Conservation (phyloP, 1,140 invertebrate genomes). For the Lepeophtheirus salmonis region DNA sequence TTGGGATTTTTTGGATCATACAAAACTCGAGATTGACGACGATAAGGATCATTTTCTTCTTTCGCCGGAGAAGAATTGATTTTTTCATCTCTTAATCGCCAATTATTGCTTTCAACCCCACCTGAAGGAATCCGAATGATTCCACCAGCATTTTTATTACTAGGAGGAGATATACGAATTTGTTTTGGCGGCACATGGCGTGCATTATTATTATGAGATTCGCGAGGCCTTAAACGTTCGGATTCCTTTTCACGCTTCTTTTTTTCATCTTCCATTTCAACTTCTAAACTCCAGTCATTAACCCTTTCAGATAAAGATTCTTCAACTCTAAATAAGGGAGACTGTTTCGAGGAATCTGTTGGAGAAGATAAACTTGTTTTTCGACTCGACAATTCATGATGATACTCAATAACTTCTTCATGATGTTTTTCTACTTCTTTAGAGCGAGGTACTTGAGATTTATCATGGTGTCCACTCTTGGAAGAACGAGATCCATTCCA, state of each 20-base stretch:
- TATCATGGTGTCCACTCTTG: too few species aligned
- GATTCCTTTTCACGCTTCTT: too few species aligned
- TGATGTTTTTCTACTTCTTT: too few species aligned
- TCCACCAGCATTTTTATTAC: not conserved
- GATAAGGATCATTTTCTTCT: not conserved
- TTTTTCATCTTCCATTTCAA: not conserved
- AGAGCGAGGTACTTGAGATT: too few species aligned
- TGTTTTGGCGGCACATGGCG: not conserved
- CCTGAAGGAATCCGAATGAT: conserved; percentile 2
- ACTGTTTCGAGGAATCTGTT: too few species aligned
- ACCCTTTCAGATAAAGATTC: too few species aligned
- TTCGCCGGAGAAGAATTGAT: not conserved
- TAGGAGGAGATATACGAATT: not conserved
- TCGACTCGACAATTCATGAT: too few species aligned
- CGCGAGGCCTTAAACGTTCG: too few species aligned
- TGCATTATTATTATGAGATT: not conserved
- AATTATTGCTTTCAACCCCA: not conserved
- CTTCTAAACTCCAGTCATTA: conserved; percentile 5
- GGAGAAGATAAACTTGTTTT: too few species aligned
- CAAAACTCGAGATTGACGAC: not conserved
- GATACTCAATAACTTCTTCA: too few species aligned
- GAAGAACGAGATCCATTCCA: too few species aligned
- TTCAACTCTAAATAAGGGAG: too few species aligned
- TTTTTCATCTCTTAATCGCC: not conserved
- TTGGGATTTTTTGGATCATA: conserved; percentile 7